phyloP scores from a whole-genome alignment of 2,888 invertebrate genomes.

The Dorcus parallelipipedus region DNA sequence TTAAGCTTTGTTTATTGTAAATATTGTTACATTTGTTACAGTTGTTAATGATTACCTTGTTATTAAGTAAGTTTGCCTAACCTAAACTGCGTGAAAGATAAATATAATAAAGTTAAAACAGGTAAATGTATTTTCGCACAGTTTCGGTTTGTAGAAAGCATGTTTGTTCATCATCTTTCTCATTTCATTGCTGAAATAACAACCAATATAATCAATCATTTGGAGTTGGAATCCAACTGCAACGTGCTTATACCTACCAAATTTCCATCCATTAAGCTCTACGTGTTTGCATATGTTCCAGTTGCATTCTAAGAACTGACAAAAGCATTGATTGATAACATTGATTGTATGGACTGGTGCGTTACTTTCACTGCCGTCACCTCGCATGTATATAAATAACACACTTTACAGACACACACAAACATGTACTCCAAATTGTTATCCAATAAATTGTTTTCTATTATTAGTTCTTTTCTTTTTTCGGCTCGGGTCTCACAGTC shows the following conservation, averaged over 20 bases:
- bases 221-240: constrained; percentile 11
- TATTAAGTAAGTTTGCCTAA: not conserved
- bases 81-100: too few relatives aligned
- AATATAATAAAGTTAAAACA: too few relatives aligned
- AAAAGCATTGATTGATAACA: too few relatives aligned
- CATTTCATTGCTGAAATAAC: too few relatives aligned
- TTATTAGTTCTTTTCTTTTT: constrained; percentile 28
- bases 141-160: too few relatives aligned
- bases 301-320: constrained; percentile 21
- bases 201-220: too few relatives aligned
- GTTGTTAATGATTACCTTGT: constrained; percentile 1
- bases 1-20: constrained; percentile 12
- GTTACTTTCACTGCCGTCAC: not conserved
- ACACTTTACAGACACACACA: constrained; percentile 16
- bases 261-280: constrained; percentile 30
- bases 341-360: not conserved
- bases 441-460: constrained; percentile 42
- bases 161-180: too few relatives aligned
- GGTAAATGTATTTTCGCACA: too few relatives aligned
- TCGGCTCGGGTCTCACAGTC: not conserved
- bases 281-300: constrained; percentile 37
- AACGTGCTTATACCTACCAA: constrained; percentile 15
- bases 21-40: constrained; percentile 4
- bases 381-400: constrained; percentile 17
- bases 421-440: constrained; percentile 17